Percentiles rank a stretch among this genome's conserved stretches.
These are phyloP conservation scores for Dyspetes luteomarginatus DNA, from an alignment of 2,888 invertebrate species.

Conservation along the genomic window DNA sequence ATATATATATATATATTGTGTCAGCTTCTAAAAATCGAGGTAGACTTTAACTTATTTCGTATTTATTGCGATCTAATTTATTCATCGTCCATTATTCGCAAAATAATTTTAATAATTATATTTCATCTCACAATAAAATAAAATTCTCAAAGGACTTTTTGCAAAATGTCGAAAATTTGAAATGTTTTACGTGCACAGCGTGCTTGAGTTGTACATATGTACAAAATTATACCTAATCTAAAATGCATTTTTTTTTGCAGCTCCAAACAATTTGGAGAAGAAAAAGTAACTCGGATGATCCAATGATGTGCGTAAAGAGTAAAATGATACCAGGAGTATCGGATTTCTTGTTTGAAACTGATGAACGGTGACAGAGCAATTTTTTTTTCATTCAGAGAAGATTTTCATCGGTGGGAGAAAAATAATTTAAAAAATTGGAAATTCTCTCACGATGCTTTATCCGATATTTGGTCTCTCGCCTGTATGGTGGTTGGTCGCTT, in stretches of 20 bases:
- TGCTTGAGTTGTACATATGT: not conserved
- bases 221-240: not conserved
- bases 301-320: not conserved
- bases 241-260: not conserved
- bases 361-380: slow-evolving; percentile 11
- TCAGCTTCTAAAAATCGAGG: too few relatives aligned
- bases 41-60: too few relatives aligned
- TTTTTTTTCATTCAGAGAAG: not conserved
- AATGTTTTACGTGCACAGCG: too few relatives aligned
- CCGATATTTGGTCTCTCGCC: slow-evolving; percentile 82
- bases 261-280: not conserved
- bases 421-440: not conserved
- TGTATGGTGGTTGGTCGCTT: slow-evolving; percentile 86
- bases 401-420: not conserved
- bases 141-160: too few relatives aligned
- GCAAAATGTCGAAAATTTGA: too few relatives aligned
- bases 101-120: too few relatives aligned
- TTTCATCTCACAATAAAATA: too few relatives aligned
- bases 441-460: slow-evolving; percentile 71
- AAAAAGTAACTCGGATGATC: not conserved
- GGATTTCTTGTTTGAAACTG: not conserved
- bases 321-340: slow-evolving; percentile 3
- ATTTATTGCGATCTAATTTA: too few relatives aligned
- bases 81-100: too few relatives aligned
- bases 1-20: slow-evolving; percentile 7